These are phyloP conservation scores for Drosophila eugracilis DNA, from an alignment of 1,140 invertebrate genomes.

Conservation along the genomic window DNA sequence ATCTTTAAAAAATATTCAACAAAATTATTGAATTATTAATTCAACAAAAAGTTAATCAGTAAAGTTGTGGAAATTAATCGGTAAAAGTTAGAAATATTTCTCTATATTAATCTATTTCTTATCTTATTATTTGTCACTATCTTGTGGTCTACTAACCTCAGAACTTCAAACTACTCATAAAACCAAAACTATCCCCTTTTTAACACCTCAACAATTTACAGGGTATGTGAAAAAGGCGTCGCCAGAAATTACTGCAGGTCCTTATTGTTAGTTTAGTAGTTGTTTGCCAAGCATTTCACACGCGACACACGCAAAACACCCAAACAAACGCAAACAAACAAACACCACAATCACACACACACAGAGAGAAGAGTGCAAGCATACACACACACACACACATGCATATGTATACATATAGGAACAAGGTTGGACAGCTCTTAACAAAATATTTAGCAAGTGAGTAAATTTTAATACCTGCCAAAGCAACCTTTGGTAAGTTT, in stretches of 20 bases:
- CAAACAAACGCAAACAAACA: slow-evolving; percentile 34
- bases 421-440: slow-evolving; percentile 49
- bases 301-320: slow-evolving; percentile 57
- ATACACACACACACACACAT: not conserved
- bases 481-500: slow-evolving; percentile 33
- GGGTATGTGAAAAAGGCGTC: slow-evolving; percentile 55
- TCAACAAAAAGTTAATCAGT: too few species aligned
- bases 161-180: not conserved
- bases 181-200: not conserved
- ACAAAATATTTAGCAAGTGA: slow-evolving; percentile 78
- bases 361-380: not conserved
- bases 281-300: slow-evolving; percentile 78
- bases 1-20: not conserved
- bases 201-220: not conserved
- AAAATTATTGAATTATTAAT: too few species aligned
- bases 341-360: slow-evolving; percentile 20
- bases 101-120: too few species aligned
- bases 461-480: slow-evolving; percentile 65
- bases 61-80: too few species aligned
- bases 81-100: too few species aligned
- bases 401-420: slow-evolving; percentile 8
- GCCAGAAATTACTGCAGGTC: slow-evolving; percentile 71
- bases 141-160: too few species aligned
- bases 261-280: slow-evolving; percentile 80
- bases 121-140: too few species aligned